phyloP scores from a whole-genome alignment of 2,113 vertebrate species.

The Cichladusa arquata region DNA sequence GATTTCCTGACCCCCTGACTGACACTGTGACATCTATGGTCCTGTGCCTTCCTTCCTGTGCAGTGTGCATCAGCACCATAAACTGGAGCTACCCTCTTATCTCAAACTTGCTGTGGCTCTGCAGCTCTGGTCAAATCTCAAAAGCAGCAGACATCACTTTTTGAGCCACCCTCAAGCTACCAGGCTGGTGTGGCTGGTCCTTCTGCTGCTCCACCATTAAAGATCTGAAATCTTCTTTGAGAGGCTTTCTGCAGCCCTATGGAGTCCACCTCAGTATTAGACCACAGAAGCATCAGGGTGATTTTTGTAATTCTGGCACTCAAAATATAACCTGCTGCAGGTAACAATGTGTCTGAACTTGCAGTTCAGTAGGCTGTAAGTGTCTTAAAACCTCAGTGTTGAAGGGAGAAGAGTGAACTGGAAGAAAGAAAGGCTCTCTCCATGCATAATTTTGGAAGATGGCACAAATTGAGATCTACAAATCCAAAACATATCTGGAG shows the following conservation, averaged over 20 bases:
- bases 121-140: neutral
- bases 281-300: neutral
- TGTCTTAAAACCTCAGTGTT: fast-evolving
- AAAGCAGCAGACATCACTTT: neutral
- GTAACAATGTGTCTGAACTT: neutral
- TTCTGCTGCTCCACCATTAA: neutral
- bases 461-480: neutral
- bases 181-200: neutral
- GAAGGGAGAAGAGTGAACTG: neutral
- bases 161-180: neutral
- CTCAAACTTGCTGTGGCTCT: neutral
- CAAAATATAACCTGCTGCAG: neutral
- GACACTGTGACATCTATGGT: fast-evolving
- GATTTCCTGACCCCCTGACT: neutral
- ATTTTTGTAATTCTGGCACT: neutral
- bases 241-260: neutral
- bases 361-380: neutral
- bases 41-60: neutral
- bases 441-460: neutral
- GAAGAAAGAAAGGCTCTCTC: neutral
- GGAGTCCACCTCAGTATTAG: neutral
- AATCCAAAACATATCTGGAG: neutral
- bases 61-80: too few species aligned
- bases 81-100: fast-evolving
- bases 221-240: neutral